A percentile compares a stretch with the other conserved stretches of the same genome.
phyloP scores from a whole-genome alignment of 2,113 vertebrate genomes.

The Thymallus thymallus region DNA sequence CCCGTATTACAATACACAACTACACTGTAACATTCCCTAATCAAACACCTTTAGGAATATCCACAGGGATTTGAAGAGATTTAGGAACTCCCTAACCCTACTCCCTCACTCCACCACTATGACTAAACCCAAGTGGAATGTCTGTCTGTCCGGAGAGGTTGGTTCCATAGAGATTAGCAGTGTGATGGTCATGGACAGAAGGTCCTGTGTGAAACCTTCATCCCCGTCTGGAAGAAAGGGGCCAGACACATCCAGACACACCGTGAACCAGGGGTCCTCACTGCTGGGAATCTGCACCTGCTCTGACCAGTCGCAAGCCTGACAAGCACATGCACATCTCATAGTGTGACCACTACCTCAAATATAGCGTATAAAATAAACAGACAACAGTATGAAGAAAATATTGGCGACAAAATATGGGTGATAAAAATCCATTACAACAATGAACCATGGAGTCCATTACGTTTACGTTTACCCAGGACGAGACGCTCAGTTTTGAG shows the following conservation, averaged over 20 bases:
- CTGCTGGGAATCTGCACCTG: conserved; percentile 56
- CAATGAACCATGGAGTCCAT: neutral
- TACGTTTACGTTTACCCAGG: neutral
- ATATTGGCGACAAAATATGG: neutral
- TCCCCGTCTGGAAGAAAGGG: conserved; percentile 30
- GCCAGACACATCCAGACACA: conserved; percentile 36
- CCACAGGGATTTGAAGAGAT: conserved; percentile 44
- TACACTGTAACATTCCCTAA: conserved; percentile 49
- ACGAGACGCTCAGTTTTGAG: neutral
- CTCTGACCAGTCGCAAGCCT: conserved; percentile 20
- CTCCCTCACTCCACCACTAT: conserved; percentile 1
- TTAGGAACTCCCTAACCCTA: conserved; percentile 12
- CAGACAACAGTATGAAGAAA: too few species aligned
- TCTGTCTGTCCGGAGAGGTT: conserved; percentile 12
- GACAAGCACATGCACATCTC: conserved; percentile 25
- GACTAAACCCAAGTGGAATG: conserved; percentile 53
- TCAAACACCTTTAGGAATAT: conserved; percentile 42
- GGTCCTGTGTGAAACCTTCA: conserved; percentile 25
- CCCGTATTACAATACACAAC: conserved; percentile 12
- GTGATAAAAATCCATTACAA: neutral
- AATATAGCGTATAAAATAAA: too few species aligned
- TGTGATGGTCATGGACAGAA: conserved; percentile 47
- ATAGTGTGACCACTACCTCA: conserved; percentile 3
- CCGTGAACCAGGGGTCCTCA: conserved; percentile 28
- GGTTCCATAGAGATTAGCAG: conserved; percentile 6